Base-by-base conservation (phyloP, 2,797 vertebrate genomes). In the Sebastes vulpes region DNA sequence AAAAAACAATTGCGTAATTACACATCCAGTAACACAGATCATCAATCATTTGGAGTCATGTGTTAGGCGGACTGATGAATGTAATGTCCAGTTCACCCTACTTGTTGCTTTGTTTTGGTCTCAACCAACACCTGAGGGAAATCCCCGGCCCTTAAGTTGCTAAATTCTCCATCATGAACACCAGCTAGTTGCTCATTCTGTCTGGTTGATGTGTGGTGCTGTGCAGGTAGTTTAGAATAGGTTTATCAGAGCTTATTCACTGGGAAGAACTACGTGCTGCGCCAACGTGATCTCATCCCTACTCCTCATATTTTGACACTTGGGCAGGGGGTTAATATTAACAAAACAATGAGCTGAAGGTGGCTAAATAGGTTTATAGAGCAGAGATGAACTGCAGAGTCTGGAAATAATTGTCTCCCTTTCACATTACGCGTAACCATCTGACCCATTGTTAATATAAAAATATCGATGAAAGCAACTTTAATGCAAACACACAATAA, bases 301-400 rank as follows among this genome's bases (percentile, higher is more conserved):
- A 48, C 46, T n/a, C 16, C 3, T 18, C 18, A n/a, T 48, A 48
- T 48, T 48, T n/a, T 9, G 46, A 4, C 42, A 48, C 3, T n/a
- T 46, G 42, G 42, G 42, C 0, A 46, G 42, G 16, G 0, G 6
- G 14, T 46, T 18, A 48, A 48, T 18, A 18, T 48, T 48, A 48
- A 18, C 38, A 54, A 75, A 70, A 65, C n/a, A 2, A 11, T 28
- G 2, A 77, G 59, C 31, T 71, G 60, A 80, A 77, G 7, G 59
- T 53, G 23, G 29, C 28, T 68, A 32, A 81, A 76, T 7, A 52
- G 28, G 50, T 18, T 16, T 23, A 26, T 54, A 23, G 61, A 38
- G 23, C 14, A 58, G 14, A 38, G 25, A 8, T 46, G 9, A 61
- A 72, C 3, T 7, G 20, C 50, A 50, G 35, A 50, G 20, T 53